Conservation (phyloP, 2,113 vertebrate genomes). For the Bungarus multicinctus region DNA sequence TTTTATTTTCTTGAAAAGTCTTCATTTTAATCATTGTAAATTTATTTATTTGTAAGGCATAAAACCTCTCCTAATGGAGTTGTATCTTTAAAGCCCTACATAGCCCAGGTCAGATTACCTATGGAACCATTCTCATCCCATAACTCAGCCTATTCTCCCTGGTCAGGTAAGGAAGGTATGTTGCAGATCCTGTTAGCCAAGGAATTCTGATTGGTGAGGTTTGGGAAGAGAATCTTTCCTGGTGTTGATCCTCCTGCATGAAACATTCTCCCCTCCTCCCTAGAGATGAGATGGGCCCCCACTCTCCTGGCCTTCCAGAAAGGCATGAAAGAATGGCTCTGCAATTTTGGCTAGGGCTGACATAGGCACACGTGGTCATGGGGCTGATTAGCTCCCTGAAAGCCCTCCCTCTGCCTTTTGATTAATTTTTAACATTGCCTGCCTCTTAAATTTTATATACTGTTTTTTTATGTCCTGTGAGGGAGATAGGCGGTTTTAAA, state of each 20-base stretch:
- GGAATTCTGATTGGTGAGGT: neutral
- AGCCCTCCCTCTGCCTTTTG: neutral
- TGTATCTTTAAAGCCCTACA: neutral
- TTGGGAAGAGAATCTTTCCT: neutral
- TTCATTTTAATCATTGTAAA: neutral
- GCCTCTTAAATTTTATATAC: neutral
- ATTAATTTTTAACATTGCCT: neutral
- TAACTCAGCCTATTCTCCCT: neutral
- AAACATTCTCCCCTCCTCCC: neutral
- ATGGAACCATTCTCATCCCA: neutral
- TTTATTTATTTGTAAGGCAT: neutral
- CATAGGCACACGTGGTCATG: neutral
- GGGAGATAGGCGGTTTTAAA: neutral
- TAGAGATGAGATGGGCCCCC: neutral
- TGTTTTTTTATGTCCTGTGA: neutral
- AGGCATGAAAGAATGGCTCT: neutral
- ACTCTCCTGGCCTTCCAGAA: neutral
- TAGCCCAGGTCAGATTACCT: neutral
- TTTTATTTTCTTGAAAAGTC: neutral
- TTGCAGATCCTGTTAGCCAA: neutral
- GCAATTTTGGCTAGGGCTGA: neutral
- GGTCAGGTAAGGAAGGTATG: neutral
- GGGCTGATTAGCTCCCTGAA: neutral
- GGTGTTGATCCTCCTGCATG: neutral
- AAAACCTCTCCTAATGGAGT: neutral